These are phyloP conservation scores for Crotalus tigris DNA, from an alignment of 2,113 vertebrate species.

Conservation along the genomic window DNA sequence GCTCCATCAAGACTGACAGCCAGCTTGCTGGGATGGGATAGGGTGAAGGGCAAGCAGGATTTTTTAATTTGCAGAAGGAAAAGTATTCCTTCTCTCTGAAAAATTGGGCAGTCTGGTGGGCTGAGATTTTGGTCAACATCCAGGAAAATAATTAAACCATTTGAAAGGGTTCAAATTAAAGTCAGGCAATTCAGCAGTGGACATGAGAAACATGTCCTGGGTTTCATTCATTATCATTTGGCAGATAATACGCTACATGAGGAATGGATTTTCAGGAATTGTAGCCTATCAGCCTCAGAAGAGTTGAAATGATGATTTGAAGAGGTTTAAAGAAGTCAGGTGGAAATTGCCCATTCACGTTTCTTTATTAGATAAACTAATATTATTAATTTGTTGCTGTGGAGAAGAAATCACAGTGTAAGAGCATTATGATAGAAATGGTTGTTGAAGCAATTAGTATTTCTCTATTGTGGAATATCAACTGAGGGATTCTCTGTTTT, in stretches of 20 bases:
- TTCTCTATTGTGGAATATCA: background rate
- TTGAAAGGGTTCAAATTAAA: conserved; percentile 1
- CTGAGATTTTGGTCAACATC: background rate
- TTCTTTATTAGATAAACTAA: background rate
- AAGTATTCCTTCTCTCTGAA: background rate
- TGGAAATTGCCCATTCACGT: background rate
- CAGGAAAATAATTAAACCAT: background rate
- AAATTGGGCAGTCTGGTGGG: background rate
- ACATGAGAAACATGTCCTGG: background rate
- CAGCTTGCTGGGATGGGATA: background rate
- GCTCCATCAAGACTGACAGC: conserved; percentile 18
- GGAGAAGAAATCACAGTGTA: background rate
- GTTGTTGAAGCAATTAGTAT: background rate
- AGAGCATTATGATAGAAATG: background rate
- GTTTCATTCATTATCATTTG: background rate
- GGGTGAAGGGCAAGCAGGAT: background rate
- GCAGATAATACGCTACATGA: background rate
- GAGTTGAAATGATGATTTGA: background rate
- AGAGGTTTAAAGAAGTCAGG: background rate
- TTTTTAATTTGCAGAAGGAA: background rate
- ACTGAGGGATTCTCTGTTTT: background rate
- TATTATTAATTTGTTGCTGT: background rate
- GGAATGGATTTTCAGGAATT: background rate
- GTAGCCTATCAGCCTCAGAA: background rate
- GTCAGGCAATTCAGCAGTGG: background rate